Percentiles rank a stretch among this genome's conserved stretches.
Evolutionary conservation across 1,140 invertebrate genomes (phyloP).

Genomic region (Doryteuthis pealeii): DNA sequence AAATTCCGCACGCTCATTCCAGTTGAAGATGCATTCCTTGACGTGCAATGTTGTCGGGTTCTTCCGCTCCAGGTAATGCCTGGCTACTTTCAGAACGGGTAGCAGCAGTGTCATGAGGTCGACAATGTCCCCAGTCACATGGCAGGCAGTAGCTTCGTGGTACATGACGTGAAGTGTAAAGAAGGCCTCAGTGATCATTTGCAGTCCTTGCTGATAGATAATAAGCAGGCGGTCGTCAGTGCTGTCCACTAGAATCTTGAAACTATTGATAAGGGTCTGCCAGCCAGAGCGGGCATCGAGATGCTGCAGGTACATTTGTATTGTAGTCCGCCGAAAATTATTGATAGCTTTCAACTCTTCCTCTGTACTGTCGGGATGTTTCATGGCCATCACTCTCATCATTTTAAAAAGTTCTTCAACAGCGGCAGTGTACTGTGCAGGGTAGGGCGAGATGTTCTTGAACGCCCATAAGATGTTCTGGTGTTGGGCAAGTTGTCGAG

Average conservation of each 20-base stretch:
- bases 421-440: constrained; percentile 85
- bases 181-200: constrained; percentile 86
- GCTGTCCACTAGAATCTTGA: constrained; percentile 81
- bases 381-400: constrained; percentile 80
- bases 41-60: constrained; percentile 55
- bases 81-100: constrained; percentile 72
- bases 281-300: constrained; percentile 82
- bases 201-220: constrained; percentile 83
- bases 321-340: constrained; percentile 77
- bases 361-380: constrained; percentile 75
- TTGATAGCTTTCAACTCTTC: constrained; percentile 79
- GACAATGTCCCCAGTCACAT: constrained; percentile 79
- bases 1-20: constrained; percentile 84
- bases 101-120: constrained; percentile 79
- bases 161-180: constrained; percentile 90
- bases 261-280: constrained; percentile 81
- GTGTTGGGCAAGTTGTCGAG: constrained; percentile 82
- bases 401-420: constrained; percentile 88
- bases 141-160: constrained; percentile 88
- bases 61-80: constrained; percentile 55
- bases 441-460: constrained; percentile 91
- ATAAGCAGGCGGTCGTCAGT: constrained; percentile 86
- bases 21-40: constrained; percentile 53
- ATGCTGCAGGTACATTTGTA: constrained; percentile 78
- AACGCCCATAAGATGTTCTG: constrained; percentile 96